These are phyloP conservation scores for Taenaris catops DNA, from an alignment of 2,888 invertebrate genomes.

Conservation along the genomic window DNA sequence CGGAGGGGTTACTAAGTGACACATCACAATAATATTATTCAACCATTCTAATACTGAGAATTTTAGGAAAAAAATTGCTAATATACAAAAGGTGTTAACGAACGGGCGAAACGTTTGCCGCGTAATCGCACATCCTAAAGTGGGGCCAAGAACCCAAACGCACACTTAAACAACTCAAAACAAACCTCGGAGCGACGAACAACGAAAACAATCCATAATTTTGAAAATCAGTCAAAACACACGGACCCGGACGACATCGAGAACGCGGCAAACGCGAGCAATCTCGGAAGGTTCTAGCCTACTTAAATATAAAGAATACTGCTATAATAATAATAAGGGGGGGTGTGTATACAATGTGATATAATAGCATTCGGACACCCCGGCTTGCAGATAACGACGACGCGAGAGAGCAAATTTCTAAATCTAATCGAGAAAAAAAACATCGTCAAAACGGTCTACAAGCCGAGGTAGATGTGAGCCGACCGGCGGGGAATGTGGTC, in stretches of 20 bases:
- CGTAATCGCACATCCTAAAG: conserved; percentile 20
- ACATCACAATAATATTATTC: conserved; percentile 57
- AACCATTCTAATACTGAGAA: conserved; percentile 71
- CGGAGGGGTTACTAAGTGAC: conserved; percentile 42
- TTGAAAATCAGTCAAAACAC: conserved; percentile 5
- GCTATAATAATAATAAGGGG: conserved; percentile 42
- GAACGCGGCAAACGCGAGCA: conserved; percentile 35
- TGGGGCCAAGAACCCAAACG: too few species aligned
- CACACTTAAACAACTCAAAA: conserved; percentile 1
- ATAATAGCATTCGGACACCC: conserved; percentile 58
- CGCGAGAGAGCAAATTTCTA: background rate
- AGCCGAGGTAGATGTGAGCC: conserved; percentile 50
- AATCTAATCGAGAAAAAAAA: background rate
- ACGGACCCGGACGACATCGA: conserved; percentile 18
- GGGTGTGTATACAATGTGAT: conserved; percentile 64
- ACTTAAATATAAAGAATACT: conserved; percentile 70
- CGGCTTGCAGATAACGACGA: conserved; percentile 40
- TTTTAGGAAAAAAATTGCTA: conserved; percentile 61
- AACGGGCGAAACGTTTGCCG: conserved; percentile 36
- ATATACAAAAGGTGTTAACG: conserved; percentile 66
- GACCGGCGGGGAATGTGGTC: conserved; percentile 52
- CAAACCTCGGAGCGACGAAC: background rate
- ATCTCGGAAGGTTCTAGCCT: conserved; percentile 72
- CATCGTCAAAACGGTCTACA: too few species aligned
- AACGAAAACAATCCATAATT: conserved; percentile 4